Evolutionary conservation across 2,797 vertebrate species (phyloP).

Genomic region (Urosaurus nigricauda): DNA sequence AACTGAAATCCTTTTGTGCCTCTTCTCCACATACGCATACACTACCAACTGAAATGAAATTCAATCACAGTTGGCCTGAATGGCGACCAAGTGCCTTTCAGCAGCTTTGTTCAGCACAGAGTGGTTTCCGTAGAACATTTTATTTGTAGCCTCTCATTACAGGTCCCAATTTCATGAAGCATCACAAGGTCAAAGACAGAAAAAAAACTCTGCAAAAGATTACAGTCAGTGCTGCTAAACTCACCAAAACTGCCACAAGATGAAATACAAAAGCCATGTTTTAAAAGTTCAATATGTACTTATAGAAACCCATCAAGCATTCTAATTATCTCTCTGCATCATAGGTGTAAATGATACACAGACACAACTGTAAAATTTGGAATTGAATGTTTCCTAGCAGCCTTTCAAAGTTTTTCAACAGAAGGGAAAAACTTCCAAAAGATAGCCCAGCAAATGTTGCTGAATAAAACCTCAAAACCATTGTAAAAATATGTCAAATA

Average conservation of each 20-base stretch:
- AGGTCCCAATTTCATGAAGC: slow-evolving; percentile 46
- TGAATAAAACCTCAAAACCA: background rate
- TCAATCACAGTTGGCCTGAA: slow-evolving; percentile 65
- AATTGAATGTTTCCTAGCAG: background rate
- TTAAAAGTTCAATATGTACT: background rate
- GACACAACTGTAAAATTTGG: background rate
- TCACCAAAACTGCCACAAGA: background rate
- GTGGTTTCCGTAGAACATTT: slow-evolving; percentile 56
- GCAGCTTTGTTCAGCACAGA: slow-evolving; percentile 59
- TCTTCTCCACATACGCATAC: slow-evolving; percentile 37
- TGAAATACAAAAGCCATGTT: background rate
- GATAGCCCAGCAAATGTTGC: background rate
- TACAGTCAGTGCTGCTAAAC: background rate
- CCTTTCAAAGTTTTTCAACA: background rate
- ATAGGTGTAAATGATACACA: background rate
- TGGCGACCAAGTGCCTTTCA: slow-evolving; percentile 57
- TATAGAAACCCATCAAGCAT: background rate
- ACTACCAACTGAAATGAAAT: slow-evolving; percentile 60
- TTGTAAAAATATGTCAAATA: slow-evolving; percentile 1
- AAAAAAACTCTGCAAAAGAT: background rate
- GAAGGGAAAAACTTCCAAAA: background rate
- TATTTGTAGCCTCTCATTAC: slow-evolving; percentile 63
- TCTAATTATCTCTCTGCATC: background rate
- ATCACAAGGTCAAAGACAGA: background rate
- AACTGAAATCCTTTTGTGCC: slow-evolving; percentile 57